A percentile compares a stretch with the other conserved stretches of the same genome.
These are phyloP conservation scores for Paguma larvata DNA, from an alignment of 2,797 vertebrate species.

Conservation along the genomic window DNA sequence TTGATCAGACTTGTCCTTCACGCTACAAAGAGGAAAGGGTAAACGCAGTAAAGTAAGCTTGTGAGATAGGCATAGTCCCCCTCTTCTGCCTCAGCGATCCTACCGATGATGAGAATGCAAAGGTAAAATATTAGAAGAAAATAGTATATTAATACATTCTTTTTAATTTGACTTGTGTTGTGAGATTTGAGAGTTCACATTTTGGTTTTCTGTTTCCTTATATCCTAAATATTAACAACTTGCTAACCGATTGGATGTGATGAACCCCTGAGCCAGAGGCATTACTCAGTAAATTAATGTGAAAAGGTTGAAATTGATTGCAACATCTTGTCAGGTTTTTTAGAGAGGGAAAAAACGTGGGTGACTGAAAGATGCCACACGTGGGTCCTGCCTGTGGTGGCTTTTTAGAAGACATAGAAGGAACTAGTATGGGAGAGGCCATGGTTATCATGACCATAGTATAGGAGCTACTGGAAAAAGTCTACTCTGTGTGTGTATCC, in stretches of 20 bases:
- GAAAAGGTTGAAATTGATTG: background rate
- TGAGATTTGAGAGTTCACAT: conserved; percentile 10
- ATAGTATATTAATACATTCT: background rate
- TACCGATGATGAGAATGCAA: background rate
- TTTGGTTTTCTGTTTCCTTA: conserved; percentile 38
- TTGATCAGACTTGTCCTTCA: background rate
- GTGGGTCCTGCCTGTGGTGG: background rate
- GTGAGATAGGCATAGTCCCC: too few relatives aligned
- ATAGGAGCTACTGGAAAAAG: background rate
- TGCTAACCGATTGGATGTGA: conserved; percentile 15
- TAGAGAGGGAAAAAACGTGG: background rate
- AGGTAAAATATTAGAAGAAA: background rate
- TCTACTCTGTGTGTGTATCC: background rate
- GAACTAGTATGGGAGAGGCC: background rate
- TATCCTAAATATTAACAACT: conserved; percentile 26
- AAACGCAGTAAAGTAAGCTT: background rate
- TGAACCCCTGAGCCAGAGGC: background rate
- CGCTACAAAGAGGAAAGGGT: background rate
- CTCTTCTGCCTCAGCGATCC: background rate
- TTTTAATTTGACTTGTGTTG: background rate
- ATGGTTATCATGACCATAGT: background rate
- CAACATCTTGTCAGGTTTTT: background rate
- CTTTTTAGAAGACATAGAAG: background rate
- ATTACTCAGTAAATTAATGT: background rate
- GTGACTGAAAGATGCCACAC: background rate